These are phyloP conservation scores for Leptinotarsa defecta DNA, from an alignment of 1,140 invertebrate genomes.

Conservation along the genomic window DNA sequence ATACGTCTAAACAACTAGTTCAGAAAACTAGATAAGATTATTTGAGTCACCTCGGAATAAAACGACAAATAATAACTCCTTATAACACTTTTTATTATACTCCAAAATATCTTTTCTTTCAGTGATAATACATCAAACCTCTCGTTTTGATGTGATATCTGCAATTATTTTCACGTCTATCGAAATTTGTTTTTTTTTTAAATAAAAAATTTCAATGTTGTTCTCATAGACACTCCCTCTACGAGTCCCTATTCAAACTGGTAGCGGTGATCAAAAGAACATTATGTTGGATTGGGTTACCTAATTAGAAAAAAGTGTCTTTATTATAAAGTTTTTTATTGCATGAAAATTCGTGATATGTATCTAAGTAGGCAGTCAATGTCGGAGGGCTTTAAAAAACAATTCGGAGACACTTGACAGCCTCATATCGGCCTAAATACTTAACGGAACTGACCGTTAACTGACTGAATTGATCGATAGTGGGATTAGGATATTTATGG, in stretches of 20 bases:
- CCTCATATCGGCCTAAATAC: not conserved
- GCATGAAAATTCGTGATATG: not conserved
- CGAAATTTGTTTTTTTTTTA: too few species aligned
- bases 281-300: slow-evolving; percentile 2
- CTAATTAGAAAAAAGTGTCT: slow-evolving; percentile 1
- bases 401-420: slow-evolving; percentile 4
- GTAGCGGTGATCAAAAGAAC: slow-evolving; percentile 2
- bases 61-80: too few species aligned
- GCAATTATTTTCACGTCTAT: too few species aligned
- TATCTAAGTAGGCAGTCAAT: slow-evolving; percentile 3
- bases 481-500: not conserved
- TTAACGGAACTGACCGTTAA: not conserved
- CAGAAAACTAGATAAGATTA: too few species aligned
- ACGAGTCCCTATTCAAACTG: not conserved
- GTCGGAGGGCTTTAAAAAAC: not conserved
- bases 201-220: not conserved
- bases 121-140: too few species aligned
- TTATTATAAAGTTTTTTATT: slow-evolving; percentile 2
- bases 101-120: too few species aligned
- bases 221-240: not conserved
- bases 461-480: not conserved
- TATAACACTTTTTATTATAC: too few species aligned
- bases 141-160: too few species aligned
- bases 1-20: too few species aligned
- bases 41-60: too few species aligned